Percentiles rank a stretch among this genome's conserved stretches.
Evolutionary conservation across 2,797 vertebrate species (phyloP).

Genomic region (Rachycentron canadum): DNA sequence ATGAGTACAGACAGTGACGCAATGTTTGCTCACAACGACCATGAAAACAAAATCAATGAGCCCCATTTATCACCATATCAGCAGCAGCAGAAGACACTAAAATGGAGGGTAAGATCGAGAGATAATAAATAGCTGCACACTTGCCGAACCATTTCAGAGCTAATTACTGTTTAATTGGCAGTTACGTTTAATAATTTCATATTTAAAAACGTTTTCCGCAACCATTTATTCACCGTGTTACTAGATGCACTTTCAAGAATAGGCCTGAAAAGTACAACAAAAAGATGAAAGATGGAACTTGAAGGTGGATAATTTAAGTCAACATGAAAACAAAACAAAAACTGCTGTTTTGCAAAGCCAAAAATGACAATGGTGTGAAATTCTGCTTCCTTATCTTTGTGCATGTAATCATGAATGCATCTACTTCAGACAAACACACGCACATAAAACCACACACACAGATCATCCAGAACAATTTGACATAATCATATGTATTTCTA

Average conservation of each 20-base stretch:
- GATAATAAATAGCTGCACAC: conserved; percentile 22
- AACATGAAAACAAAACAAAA: conserved; percentile 31
- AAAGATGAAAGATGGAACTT: conserved; percentile 22
- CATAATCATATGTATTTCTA: too few relatives aligned
- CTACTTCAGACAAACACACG: neutral
- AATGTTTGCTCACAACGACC: conserved; percentile 16
- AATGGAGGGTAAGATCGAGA: neutral
- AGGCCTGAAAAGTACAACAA: conserved; percentile 3
- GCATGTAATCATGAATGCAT: conserved; percentile 11
- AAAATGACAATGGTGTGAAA: conserved; percentile 1
- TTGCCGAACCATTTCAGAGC: conserved; percentile 27
- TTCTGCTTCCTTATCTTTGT: neutral
- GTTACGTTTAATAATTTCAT: conserved; percentile 27
- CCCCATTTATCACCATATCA: conserved; percentile 36
- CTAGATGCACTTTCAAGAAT: conserved; percentile 39
- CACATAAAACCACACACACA: conserved; percentile 4
- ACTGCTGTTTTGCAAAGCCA: neutral
- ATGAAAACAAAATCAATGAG: conserved; percentile 53
- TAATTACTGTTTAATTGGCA: conserved; percentile 32
- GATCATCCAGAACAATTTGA: conserved; percentile 20
- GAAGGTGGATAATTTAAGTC: conserved; percentile 24
- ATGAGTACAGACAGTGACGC: conserved; percentile 13
- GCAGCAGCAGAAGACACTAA: conserved; percentile 25
- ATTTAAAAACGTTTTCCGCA: conserved; percentile 32
- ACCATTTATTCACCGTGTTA: conserved; percentile 19